These are phyloP conservation scores for Drosophila greeni DNA, from an alignment of 2,888 invertebrate genomes.

Conservation along the genomic window DNA sequence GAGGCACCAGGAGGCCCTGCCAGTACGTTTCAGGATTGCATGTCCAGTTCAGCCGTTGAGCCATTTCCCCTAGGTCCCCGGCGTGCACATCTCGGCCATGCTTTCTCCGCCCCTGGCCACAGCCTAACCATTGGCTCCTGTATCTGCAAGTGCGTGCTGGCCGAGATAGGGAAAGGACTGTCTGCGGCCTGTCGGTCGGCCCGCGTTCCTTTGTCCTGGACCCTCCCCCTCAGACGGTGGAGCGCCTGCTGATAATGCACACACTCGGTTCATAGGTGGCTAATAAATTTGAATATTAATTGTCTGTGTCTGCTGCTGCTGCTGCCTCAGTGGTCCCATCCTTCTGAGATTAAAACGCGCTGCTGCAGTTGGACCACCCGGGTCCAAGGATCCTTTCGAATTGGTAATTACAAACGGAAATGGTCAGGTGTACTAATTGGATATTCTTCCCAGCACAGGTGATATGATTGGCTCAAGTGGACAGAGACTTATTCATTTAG, in stretches of 20 bases:
- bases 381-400: conserved; percentile 13
- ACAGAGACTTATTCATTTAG: neutral
- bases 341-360: conserved; percentile 62
- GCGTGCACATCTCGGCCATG: conserved; percentile 69
- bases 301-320: conserved; percentile 62
- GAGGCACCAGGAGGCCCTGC: conserved; percentile 22
- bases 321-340: conserved; percentile 31
- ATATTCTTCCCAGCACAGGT: conserved; percentile 16
- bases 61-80: conserved; percentile 76
- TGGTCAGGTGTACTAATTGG: conserved; percentile 34
- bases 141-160: conserved; percentile 44
- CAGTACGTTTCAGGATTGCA: conserved; percentile 23
- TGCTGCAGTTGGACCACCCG: conserved; percentile 33
- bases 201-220: conserved; percentile 7
- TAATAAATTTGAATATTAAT: conserved; percentile 78
- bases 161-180: conserved; percentile 45
- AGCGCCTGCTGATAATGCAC: conserved; percentile 77
- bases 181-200: conserved; percentile 18
- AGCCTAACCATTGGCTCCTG: neutral
- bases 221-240: conserved; percentile 12
- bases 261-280: conserved; percentile 77
- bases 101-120: conserved; percentile 47
- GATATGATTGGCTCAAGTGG: conserved; percentile 9
- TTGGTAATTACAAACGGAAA: conserved; percentile 37
- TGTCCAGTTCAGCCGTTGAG: conserved; percentile 59